Evolutionary conservation across 1,140 invertebrate species (phyloP).

Genomic region (Cyrtorhinus lividipennis): DNA sequence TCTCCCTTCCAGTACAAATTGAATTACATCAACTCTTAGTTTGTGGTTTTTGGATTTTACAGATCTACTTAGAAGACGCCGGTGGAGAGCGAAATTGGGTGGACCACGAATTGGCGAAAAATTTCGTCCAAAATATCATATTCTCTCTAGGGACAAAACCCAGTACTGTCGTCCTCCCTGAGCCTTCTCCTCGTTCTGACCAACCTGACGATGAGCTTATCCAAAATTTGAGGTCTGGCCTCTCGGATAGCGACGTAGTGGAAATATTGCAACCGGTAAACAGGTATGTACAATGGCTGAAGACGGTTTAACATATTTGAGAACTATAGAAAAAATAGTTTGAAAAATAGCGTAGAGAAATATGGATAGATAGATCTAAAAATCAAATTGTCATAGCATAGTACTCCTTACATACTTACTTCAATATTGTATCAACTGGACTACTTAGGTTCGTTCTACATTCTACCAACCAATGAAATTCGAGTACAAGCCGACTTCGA

Average conservation of each 20-base stretch:
- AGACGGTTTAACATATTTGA: not conserved
- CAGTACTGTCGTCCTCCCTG: slow-evolving; percentile 40
- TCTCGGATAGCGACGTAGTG: slow-evolving; percentile 2
- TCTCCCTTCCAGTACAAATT: not conserved
- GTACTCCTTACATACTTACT: too few species aligned
- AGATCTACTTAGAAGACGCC: slow-evolving; percentile 89
- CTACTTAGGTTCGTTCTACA: too few species aligned
- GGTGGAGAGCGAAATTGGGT: slow-evolving; percentile 85
- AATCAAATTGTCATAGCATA: too few species aligned
- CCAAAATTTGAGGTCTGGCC: slow-evolving; percentile 1
- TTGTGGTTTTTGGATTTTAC: slow-evolving; percentile 26
- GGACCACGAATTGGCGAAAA: slow-evolving; percentile 77
- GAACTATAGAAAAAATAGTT: too few species aligned
- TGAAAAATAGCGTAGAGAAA: too few species aligned
- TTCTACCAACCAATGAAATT: too few species aligned
- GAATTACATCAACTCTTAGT: not conserved
- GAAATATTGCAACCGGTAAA: not conserved
- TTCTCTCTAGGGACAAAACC: slow-evolving; percentile 74
- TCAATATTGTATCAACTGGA: too few species aligned
- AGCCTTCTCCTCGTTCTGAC: slow-evolving; percentile 27
- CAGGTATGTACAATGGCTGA: too few species aligned
- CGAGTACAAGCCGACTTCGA: too few species aligned
- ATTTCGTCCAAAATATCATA: slow-evolving; percentile 83
- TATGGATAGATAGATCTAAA: too few species aligned
- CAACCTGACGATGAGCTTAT: slow-evolving; percentile 14